phyloP scores from a whole-genome alignment of 2,888 invertebrate species.

The Tipula vernalis region DNA sequence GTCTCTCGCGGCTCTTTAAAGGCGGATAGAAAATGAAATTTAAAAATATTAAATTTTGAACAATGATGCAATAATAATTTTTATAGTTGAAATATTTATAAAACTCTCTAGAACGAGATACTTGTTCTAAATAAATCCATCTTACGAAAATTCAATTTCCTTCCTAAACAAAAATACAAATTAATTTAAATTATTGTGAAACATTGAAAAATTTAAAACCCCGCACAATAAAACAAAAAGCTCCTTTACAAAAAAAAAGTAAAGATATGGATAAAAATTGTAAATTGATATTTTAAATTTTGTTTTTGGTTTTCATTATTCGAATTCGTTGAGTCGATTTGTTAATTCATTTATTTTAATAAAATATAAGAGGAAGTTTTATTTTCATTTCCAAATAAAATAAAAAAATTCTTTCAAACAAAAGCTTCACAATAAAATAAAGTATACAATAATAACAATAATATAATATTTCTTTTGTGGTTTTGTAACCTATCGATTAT shows the following conservation, averaged over 20 bases:
- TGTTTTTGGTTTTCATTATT: not conserved
- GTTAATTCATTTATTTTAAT: not conserved
- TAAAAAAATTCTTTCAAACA: not conserved
- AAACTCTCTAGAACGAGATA: too few species aligned
- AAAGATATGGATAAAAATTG: not conserved
- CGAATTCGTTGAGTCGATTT: not conserved
- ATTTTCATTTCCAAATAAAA: not conserved
- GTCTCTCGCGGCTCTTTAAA: too few species aligned
- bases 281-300: not conserved
- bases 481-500: not conserved
- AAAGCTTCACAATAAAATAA: not conserved
- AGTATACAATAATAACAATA: not conserved
- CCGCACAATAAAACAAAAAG: not conserved
- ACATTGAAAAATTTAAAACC: not conserved
- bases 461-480: not conserved
- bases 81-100: too few species aligned
- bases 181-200: not conserved
- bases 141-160: not conserved
- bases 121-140: not conserved
- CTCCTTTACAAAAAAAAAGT: not conserved
- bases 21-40: too few species aligned
- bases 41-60: too few species aligned
- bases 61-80: too few species aligned
- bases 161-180: not conserved
- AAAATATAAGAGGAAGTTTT: not conserved